Evolutionary conservation across 2,888 invertebrate species (phyloP).

Genomic region (Homarus gammarus): DNA sequence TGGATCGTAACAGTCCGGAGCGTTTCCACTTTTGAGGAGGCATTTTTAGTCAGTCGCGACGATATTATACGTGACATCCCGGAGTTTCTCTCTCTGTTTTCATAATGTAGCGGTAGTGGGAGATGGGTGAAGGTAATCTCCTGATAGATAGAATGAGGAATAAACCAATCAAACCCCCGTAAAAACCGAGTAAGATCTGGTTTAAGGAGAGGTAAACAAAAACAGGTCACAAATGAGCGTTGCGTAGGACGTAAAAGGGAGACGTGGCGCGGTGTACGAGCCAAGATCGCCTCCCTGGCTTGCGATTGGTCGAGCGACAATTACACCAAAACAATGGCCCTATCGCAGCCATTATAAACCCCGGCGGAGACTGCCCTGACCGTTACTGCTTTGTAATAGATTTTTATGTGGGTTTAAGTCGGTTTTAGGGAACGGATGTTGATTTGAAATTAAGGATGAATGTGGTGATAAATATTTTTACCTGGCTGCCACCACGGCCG

Average conservation of each 20-base stretch:
- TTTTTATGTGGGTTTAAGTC: conserved; percentile 60
- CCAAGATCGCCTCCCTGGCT: conserved; percentile 7
- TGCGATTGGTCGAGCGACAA: conserved; percentile 46
- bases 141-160: conserved; percentile 28
- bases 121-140: conserved; percentile 18
- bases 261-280: conserved; percentile 18
- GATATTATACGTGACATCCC: conserved; percentile 3
- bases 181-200: conserved; percentile 55
- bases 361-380: conserved; percentile 38
- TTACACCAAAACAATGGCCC: conserved; percentile 60
- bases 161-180: conserved; percentile 50
- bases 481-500: no score
- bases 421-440: conserved; percentile 41
- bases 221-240: conserved; percentile 36
- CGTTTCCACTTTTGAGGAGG: no score
- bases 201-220: conserved; percentile 45
- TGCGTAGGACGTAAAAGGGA: conserved; percentile 27
- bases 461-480: conserved; percentile 4
- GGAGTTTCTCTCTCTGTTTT: conserved; percentile 6
- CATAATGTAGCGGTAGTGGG: neutral
- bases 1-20: neutral
- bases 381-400: conserved; percentile 60
- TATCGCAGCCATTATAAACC: conserved; percentile 55
- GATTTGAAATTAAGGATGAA: conserved; percentile 50
- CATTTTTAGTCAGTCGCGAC: neutral